phyloP scores from a whole-genome alignment of 1,140 invertebrate species.

The Drosophila sproati region DNA sequence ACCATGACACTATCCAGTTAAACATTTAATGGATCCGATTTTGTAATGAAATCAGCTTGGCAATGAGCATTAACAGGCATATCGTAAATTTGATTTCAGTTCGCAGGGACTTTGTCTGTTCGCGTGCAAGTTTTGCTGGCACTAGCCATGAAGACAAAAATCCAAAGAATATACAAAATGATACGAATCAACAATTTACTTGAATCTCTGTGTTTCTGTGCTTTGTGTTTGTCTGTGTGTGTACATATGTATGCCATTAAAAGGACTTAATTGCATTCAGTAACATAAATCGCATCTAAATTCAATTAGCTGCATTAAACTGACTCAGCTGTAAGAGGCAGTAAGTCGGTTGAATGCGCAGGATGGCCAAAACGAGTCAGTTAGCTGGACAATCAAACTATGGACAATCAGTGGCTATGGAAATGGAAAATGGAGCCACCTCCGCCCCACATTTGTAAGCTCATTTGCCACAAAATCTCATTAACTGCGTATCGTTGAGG shows the following conservation, averaged over 20 bases:
- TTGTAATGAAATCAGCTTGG: too few species aligned
- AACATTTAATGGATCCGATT: too few species aligned
- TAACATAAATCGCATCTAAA: conserved; percentile 52
- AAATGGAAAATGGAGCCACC: conserved; percentile 5
- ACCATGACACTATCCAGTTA: too few species aligned
- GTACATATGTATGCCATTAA: conserved; percentile 16
- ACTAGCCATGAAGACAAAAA: background rate
- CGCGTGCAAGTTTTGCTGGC: too few species aligned
- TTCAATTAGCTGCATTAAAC: conserved; percentile 52
- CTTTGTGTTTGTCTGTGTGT: background rate
- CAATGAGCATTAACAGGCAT: too few species aligned
- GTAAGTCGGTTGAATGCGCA: too few species aligned
- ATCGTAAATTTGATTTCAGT: too few species aligned
- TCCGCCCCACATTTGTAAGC: conserved; percentile 35
- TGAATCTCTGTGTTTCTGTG: background rate
- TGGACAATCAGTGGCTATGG: background rate
- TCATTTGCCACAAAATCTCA: conserved; percentile 52
- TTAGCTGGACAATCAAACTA: too few species aligned
- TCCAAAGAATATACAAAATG: background rate
- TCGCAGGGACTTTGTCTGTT: too few species aligned
- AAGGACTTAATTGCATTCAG: conserved; percentile 43
- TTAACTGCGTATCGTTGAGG: conserved; percentile 22
- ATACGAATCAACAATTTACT: conserved; percentile 23
- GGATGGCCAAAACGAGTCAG: too few species aligned
- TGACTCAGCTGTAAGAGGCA: background rate